Base-by-base conservation (phyloP, 2,888 invertebrate genomes). In the Tetragnatha montana region DNA sequence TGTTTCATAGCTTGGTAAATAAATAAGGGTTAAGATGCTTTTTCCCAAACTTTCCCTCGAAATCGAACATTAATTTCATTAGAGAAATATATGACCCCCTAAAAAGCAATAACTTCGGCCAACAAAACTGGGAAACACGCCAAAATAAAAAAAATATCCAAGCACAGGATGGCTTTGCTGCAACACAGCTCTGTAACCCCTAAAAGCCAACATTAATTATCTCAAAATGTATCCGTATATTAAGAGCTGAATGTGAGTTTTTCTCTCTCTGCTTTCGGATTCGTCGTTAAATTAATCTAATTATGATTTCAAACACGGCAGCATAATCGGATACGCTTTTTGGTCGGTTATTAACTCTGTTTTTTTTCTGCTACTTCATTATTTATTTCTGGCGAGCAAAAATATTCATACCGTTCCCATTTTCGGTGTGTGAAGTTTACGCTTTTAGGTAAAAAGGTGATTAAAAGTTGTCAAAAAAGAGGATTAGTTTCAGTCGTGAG, bases 201-300 rank as follows among this genome's bases (percentile, higher is more conserved):
- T 73, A 60, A 49, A 73, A 74, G 80, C 35, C 35, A 73, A 73
- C 80, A 86, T 86, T 86, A 86, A 86, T 86, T 86, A 86, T 86
- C 80, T 49, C 83, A 19, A 80, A 86, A 80, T 73, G 47, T 71
- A 60, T 14, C 35, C 60, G 79, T 86, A 80, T 86, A 73, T 80
- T 86, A 80, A 86, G 80, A 78, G 80, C 51, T 84, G 78, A 86
- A 86, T 86, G 79, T 21, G 49, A 60, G 71, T 79, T 79, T 86
- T 80, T 84, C 12, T 70, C 21, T 22, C n/a, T 68, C 8, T 14
- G 14, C 19, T 79, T 10, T 71, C 47, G 14, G 60, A 71, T 71
- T 79, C 71, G 79, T 68, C 74, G 68, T 71, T 83, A 88, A 88
- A 88, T 88, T 88, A 88, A 88, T 88, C 73, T 83, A 88, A 88